Evolutionary conservation across 1,140 invertebrate species (phyloP).

Genomic region (Acyrthosiphon pisum): DNA sequence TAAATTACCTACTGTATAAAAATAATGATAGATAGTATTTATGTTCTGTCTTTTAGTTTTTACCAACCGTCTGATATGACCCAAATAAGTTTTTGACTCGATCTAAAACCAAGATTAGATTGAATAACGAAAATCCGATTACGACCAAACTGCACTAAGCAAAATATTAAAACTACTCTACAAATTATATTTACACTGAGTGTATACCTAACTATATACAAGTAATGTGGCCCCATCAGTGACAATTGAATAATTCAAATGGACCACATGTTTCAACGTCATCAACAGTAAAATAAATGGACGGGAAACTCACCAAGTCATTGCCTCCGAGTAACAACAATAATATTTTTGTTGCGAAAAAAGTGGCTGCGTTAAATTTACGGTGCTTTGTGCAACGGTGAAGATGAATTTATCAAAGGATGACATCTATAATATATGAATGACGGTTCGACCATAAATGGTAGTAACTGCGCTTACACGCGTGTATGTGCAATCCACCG

Average conservation of each 20-base stretch:
- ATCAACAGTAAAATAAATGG: constrained; percentile 34
- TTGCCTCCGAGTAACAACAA: background rate
- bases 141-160: background rate
- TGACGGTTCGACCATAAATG: constrained; percentile 2
- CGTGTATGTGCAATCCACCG: background rate
- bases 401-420: constrained; percentile 38
- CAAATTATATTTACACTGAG: background rate
- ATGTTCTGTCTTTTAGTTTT: background rate
- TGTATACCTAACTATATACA: background rate
- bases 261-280: background rate
- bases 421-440: constrained; percentile 15
- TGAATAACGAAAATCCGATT: background rate
- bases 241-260: background rate
- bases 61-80: background rate
- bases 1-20: background rate
- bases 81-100: background rate
- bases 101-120: background rate
- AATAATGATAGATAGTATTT: background rate
- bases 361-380: constrained; percentile 17
- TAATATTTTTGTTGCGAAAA: background rate
- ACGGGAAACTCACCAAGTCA: background rate
- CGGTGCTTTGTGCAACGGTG: background rate
- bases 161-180: background rate
- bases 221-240: background rate
- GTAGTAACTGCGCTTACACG: background rate